These are phyloP conservation scores for Timema podura DNA, from an alignment of 2,888 invertebrate genomes.

Conservation along the genomic window DNA sequence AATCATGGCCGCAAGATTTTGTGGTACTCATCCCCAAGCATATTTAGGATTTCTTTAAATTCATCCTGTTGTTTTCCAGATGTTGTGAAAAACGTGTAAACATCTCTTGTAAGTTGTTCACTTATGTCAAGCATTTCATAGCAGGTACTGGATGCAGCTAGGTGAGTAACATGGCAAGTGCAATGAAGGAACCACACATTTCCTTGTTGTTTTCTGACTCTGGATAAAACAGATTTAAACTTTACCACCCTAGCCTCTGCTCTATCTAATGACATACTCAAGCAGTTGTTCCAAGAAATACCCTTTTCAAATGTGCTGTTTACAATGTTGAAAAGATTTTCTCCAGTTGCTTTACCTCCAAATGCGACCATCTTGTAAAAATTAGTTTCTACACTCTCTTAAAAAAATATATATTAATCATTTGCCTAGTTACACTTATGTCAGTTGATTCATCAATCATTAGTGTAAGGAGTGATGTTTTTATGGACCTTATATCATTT, in stretches of 20 bases:
- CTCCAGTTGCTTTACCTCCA: slow-evolving; percentile 10
- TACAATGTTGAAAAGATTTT: not conserved
- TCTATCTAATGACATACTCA: slow-evolving; percentile 15
- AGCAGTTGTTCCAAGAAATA: not conserved
- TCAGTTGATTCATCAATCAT: slow-evolving; percentile 11
- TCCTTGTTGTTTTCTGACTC: slow-evolving; percentile 7
- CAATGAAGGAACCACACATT: not conserved
- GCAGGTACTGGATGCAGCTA: slow-evolving; percentile 16
- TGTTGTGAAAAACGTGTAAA: not conserved
- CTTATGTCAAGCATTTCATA: not conserved
- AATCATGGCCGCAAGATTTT: slow-evolving; percentile 8
- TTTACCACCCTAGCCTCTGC: slow-evolving; percentile 4
- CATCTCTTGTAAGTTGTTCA: slow-evolving; percentile 13
- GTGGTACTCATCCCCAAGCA: slow-evolving; percentile 1
- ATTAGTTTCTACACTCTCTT: slow-evolving; percentile 8
- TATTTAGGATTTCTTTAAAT: not conserved
- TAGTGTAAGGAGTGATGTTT: not conserved
- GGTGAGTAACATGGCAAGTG: slow-evolving; percentile 18
- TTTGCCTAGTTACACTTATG: not conserved
- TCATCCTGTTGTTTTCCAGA: slow-evolving; percentile 12
- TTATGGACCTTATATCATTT: not conserved
- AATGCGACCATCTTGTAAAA: not conserved
- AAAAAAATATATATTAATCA: slow-evolving; percentile 8
- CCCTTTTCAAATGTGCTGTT: slow-evolving; percentile 13
- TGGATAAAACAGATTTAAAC: slow-evolving; percentile 10